These are phyloP conservation scores for Anisognathus igniventris DNA, from an alignment of 2,797 vertebrate genomes.

Conservation along the genomic window DNA sequence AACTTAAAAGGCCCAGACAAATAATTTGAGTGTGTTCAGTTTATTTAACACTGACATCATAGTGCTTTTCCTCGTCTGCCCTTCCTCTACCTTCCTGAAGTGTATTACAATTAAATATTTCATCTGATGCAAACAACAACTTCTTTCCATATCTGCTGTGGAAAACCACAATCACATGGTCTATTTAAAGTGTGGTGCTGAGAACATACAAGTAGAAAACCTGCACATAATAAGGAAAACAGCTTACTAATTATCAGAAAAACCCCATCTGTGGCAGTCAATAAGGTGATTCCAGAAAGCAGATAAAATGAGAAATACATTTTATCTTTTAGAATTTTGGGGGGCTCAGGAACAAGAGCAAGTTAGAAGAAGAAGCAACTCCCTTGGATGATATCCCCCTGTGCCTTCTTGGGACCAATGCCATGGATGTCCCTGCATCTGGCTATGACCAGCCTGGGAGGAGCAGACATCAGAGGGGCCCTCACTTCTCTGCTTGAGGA, in stretches of 20 bases:
- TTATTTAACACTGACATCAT: not conserved
- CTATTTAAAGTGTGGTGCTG: not conserved
- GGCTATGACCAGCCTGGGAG: not conserved
- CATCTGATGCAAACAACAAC: not conserved
- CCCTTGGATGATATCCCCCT: not conserved
- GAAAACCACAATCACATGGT: not conserved
- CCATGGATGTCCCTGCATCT: not conserved
- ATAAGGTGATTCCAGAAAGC: not conserved
- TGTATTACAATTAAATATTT: not conserved
- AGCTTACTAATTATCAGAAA: not conserved
- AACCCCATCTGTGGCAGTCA: not conserved
- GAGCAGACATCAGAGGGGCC: not conserved
- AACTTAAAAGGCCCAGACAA: not conserved
- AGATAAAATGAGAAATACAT: not conserved
- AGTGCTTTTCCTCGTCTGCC: not conserved
- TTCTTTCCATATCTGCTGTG: not conserved
- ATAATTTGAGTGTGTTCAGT: not conserved
- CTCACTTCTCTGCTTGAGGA: not conserved
- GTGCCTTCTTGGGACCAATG: not conserved
- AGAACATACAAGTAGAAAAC: not conserved
- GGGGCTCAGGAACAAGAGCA: not conserved
- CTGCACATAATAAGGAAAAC: not conserved
- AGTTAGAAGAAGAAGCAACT: not conserved
- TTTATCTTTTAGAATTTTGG: not conserved
- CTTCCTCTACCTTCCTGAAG: not conserved